These are phyloP conservation scores for Pangasianodon gigas DNA, from an alignment of 2,113 vertebrate genomes.

Conservation along the genomic window DNA sequence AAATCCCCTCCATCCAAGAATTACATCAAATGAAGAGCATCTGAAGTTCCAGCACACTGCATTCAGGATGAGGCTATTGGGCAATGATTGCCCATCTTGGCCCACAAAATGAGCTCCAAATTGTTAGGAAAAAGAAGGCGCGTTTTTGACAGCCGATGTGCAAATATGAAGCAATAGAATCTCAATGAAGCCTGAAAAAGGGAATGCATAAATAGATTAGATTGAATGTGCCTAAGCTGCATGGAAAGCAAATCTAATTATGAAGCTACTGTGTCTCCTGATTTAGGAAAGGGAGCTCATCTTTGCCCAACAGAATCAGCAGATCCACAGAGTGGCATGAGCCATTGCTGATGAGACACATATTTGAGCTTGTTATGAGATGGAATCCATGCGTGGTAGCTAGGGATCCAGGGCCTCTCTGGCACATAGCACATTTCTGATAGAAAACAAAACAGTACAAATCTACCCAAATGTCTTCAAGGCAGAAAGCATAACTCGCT, in stretches of 20 bases:
- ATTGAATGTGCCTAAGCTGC: conserved; percentile 70
- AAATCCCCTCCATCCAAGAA: conserved; percentile 20
- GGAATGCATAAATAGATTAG: conserved; percentile 77
- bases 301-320: conserved; percentile 64
- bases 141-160: conserved; percentile 73
- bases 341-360: conserved; percentile 48
- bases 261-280: conserved; percentile 67
- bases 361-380: conserved; percentile 60
- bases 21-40: conserved; percentile 55
- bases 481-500: neutral
- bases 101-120: conserved; percentile 73
- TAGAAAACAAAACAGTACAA: conserved; percentile 37
- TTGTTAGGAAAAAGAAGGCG: conserved; percentile 68
- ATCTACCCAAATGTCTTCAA: conserved; percentile 20
- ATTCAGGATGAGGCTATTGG: conserved; percentile 65
- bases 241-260: conserved; percentile 78
- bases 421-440: conserved; percentile 51
- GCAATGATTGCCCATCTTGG: conserved; percentile 71
- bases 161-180: conserved; percentile 76
- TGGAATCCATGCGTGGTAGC: conserved; percentile 45
- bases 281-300: conserved; percentile 68
- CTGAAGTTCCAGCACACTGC: conserved; percentile 71
- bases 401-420: conserved; percentile 40
- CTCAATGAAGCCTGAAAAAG: conserved; percentile 76
- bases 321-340: conserved; percentile 62